Conservation (phyloP, 1,140 invertebrate species). For the Eumeta japonica region DNA sequence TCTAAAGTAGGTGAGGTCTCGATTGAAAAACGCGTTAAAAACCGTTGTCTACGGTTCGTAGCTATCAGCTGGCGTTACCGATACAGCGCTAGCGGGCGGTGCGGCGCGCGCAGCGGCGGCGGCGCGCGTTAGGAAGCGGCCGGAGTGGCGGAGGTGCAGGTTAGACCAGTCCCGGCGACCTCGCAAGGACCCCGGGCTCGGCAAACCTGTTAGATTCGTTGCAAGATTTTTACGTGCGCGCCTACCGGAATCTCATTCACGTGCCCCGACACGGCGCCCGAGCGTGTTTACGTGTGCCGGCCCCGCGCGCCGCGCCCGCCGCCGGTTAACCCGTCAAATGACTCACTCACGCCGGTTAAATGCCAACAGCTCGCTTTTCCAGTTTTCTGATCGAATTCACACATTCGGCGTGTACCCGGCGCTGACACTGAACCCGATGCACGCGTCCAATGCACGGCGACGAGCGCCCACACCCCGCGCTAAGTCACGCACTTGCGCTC, state of each 20-base stretch:
- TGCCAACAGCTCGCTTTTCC: conserved; percentile 52
- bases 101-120: conserved; percentile 19
- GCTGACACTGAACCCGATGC: too few species aligned
- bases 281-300: conserved; percentile 19
- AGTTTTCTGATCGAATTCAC: conserved; percentile 49
- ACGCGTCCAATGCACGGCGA: too few species aligned
- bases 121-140: conserved; percentile 42
- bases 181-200: conserved; percentile 53
- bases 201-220: conserved; percentile 58
- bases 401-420: conserved; percentile 35
- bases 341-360: conserved; percentile 49
- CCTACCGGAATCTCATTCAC: conserved; percentile 56
- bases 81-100: too few species aligned
- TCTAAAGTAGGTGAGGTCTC: too few species aligned
- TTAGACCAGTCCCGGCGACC: conserved; percentile 56
- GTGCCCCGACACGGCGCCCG: conserved; percentile 30
- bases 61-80: too few species aligned
- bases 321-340: conserved; percentile 54
- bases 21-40: too few species aligned
- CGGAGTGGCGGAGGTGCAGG: conserved; percentile 54
- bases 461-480: too few species aligned
- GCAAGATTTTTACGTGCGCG: conserved; percentile 57
- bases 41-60: too few species aligned
- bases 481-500: too few species aligned
- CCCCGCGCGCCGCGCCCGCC: conserved; percentile 24